Evolutionary conservation across 2,888 invertebrate species (phyloP), one percentile per base, ranked within the genome.

Genomic region (Pasiphila rectangulata): DNA sequence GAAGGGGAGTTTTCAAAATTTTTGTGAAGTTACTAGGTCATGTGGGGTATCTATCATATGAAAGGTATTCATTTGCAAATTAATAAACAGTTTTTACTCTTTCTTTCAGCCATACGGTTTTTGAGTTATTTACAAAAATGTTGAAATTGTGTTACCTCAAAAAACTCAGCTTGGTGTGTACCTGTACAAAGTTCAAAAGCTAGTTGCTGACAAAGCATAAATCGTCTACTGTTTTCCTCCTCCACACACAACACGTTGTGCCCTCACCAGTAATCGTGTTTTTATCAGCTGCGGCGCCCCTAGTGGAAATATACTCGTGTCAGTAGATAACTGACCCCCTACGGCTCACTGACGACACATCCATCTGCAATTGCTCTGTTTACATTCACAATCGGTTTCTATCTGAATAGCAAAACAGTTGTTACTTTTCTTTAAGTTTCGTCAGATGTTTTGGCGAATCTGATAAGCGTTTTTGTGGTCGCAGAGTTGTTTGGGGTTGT

Each of bases 271-370:
- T 61, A 67, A 71, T 75, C 76, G 74, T 69, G 54, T n/a, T 52
- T 42, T 75, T 78, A 77, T 76, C 79, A 29, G 3, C 39, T 38
- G 34, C 38, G 7, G 54, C 65, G 64, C 68, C 65, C 73, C 67
- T 68, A 69, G 72, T 84, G 86, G 86, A 86, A 86, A 79, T 75
- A 69, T 84, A 82, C 84, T 56, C 58, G 56, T 62, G 71, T 78
- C 80, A 77, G 54, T 45, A 51, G 81, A 79, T 84, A 83, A 69
- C 64, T 82, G 84, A 79, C 81, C 86, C 84, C 86, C 86, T 67
- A 69, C 70, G 73, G 72, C 64, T 67, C 49, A 9, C 64, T 86
- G 84, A 84, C 71, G 84, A 80, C 79, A 83, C 57, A 60, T 25
- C 40, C 41, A 46, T 21, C 41, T 37, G 13, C 49, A 46, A 68